A percentile compares a stretch with the other conserved stretches of the same genome.
phyloP scores from a whole-genome alignment of 2,113 vertebrate species.

The Callospermophilus lateralis region DNA sequence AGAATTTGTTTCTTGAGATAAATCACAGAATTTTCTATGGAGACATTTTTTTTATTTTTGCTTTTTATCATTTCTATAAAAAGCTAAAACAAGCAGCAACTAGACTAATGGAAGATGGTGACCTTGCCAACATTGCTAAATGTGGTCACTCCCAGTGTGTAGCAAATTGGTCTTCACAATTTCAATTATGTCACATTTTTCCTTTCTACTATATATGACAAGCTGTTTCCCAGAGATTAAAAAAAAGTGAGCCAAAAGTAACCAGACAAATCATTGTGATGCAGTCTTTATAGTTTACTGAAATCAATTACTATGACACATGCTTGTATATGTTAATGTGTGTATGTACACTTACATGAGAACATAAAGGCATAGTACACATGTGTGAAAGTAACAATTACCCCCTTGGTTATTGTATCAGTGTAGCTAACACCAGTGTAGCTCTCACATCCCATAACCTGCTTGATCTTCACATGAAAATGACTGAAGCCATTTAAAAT shows the following conservation, averaged over 20 bases:
- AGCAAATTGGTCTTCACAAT: not conserved
- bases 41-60: not conserved
- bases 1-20: not conserved
- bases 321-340: not conserved
- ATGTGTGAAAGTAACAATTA: not conserved
- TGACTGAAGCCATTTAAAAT: not conserved
- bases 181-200: not conserved
- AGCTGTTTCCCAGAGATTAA: not conserved
- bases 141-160: not conserved
- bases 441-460: not conserved
- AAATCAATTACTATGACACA: not conserved
- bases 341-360: not conserved
- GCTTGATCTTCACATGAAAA: not conserved
- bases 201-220: conserved; percentile 14
- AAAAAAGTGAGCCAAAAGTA: not conserved
- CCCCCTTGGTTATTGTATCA: not conserved
- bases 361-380: not conserved
- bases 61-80: not conserved
- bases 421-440: not conserved
- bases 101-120: not conserved
- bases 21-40: not conserved
- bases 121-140: not conserved
- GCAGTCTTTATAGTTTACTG: not conserved
- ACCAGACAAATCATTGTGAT: not conserved
- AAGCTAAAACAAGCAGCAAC: not conserved